phyloP scores from a whole-genome alignment of 2,888 invertebrate species.

The Drosophila pseudotakahashii region DNA sequence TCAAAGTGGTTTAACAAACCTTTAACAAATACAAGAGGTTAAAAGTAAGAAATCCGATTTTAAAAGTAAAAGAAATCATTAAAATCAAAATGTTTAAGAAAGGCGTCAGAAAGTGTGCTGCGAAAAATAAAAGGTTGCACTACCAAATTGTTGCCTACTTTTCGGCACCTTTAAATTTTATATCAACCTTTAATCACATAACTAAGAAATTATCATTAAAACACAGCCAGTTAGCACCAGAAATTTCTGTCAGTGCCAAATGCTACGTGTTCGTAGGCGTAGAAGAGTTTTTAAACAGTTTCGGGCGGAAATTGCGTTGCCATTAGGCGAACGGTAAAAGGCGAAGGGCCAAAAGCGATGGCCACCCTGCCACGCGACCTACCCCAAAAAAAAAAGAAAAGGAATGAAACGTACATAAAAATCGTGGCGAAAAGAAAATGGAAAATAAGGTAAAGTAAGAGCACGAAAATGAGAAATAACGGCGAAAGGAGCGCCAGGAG shows the following conservation, averaged over 20 bases:
- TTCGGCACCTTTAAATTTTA: too few species aligned
- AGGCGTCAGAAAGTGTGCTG: too few species aligned
- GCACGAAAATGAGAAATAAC: constrained; percentile 38
- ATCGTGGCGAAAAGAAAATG: constrained; percentile 37
- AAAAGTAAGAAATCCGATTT: too few species aligned
- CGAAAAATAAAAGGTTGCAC: too few species aligned
- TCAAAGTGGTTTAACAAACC: too few species aligned
- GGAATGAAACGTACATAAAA: constrained; percentile 34
- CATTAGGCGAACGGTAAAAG: constrained; percentile 54
- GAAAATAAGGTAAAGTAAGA: constrained; percentile 36
- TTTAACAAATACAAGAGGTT: too few species aligned
- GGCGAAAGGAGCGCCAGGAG: constrained; percentile 15
- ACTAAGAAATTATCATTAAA: too few species aligned
- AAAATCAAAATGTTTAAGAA: too few species aligned
- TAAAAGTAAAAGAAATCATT: too few species aligned
- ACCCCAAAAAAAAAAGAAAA: constrained; percentile 56
- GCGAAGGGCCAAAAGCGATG: constrained; percentile 22
- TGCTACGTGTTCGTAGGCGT: constrained; percentile 34
- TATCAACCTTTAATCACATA: too few species aligned
- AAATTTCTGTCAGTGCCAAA: constrained; percentile 11
- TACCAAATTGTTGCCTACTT: too few species aligned
- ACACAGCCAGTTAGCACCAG: neutral
- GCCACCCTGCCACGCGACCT: constrained; percentile 55
- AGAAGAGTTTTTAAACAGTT: constrained; percentile 47
- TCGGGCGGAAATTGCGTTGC: constrained; percentile 72